These are phyloP conservation scores for Nautilus pompilius DNA, from an alignment of 1,140 invertebrate species.

Conservation along the genomic window DNA sequence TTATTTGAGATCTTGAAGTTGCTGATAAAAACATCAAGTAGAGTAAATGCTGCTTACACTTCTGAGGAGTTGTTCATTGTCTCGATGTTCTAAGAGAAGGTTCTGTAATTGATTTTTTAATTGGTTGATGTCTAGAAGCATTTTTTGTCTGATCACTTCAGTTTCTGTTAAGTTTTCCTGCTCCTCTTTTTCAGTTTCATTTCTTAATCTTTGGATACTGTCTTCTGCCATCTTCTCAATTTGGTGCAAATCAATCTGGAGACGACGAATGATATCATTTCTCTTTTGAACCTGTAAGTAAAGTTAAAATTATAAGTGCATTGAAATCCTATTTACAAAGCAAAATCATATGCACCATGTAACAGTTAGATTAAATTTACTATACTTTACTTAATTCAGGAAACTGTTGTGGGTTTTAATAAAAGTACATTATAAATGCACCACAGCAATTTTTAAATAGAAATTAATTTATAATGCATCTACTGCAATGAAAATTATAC, in stretches of 20 bases:
- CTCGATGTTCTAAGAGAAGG: conserved; percentile 45
- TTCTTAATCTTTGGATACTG: conserved; percentile 39
- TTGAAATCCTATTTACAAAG: too few relatives aligned
- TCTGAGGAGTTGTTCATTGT: conserved; percentile 47
- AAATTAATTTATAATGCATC: too few relatives aligned
- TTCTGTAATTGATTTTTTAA: conserved; percentile 44
- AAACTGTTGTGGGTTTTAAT: too few relatives aligned
- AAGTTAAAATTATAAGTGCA: too few relatives aligned
- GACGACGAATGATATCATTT: conserved; percentile 49
- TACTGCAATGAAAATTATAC: too few relatives aligned
- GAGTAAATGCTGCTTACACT: conserved; percentile 47
- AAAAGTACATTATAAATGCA: too few relatives aligned
- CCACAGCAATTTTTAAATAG: too few relatives aligned
- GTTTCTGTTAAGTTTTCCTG: conserved; percentile 49
- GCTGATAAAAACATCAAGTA: too few relatives aligned
- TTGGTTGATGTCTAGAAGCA: conserved; percentile 41
- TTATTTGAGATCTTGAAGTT: too few relatives aligned
- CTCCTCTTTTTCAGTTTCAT: conserved; percentile 52
- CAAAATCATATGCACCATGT: too few relatives aligned
- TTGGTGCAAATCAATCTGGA: conserved; percentile 49
- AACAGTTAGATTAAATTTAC: too few relatives aligned
- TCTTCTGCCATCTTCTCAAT: conserved; percentile 54
- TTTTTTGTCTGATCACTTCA: conserved; percentile 46
- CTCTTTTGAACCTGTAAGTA: conserved; percentile 47
- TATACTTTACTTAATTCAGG: too few relatives aligned